Conservation (phyloP, 2,888 invertebrate species). For the Drosophila melanosoma region DNA sequence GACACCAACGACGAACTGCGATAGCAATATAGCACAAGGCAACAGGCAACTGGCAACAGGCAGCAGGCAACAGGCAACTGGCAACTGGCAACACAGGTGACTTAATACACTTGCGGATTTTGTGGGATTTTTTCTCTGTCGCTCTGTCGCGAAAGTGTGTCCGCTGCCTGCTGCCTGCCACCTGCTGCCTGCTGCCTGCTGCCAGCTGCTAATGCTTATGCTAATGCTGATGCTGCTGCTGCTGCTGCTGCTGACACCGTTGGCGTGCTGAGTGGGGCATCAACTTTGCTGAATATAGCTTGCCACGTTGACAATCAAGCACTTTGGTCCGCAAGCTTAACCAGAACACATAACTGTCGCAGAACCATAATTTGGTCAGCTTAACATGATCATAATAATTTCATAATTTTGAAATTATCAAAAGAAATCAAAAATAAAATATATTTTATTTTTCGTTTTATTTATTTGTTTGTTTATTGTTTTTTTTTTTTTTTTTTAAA, state of each 20-base stretch:
- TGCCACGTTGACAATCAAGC: background rate
- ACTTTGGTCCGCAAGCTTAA: constrained; percentile 5
- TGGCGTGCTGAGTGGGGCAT: constrained; percentile 25
- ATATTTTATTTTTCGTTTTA: background rate
- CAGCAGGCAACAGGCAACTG: constrained; percentile 49
- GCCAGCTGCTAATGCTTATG: constrained; percentile 2
- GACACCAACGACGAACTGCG: background rate
- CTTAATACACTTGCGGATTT: constrained; percentile 21
- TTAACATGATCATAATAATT: background rate
- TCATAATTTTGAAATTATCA: background rate
- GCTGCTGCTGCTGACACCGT: background rate
- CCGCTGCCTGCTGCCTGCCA: background rate
- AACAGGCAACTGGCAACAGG: constrained; percentile 35
- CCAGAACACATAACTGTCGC: background rate
- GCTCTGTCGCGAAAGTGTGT: background rate
- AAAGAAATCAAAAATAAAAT: background rate
- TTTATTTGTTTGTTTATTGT: background rate
- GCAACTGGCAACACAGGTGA: constrained; percentile 61
- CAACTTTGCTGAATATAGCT: constrained; percentile 29
- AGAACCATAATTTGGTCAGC: background rate
- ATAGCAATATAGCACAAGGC: constrained; percentile 64
- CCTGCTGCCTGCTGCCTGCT: background rate
- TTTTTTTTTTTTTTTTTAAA: background rate
- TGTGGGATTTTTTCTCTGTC: constrained; percentile 6
- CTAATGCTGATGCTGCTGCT: constrained; percentile 24